Evolutionary conservation across 2,888 invertebrate species (phyloP).

Genomic region (Hydraecia micacea): DNA sequence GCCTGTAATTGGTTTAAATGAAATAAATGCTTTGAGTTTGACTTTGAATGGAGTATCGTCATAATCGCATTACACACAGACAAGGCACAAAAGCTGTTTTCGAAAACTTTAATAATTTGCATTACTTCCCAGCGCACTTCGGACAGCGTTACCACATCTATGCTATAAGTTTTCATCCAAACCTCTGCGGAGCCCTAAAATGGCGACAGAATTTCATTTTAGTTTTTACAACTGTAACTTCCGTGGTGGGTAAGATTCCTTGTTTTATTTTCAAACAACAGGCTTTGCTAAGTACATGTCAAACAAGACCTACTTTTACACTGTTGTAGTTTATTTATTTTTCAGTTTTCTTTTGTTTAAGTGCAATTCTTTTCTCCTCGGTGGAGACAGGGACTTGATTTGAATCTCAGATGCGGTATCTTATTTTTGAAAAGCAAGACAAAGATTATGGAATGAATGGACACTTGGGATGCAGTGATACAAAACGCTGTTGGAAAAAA

Average conservation of each 20-base stretch:
- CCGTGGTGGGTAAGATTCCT: slow-evolving; percentile 31
- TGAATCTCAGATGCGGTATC: background rate
- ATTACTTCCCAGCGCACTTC: too few relatives aligned
- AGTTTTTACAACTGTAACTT: slow-evolving; percentile 41
- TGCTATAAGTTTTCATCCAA: background rate
- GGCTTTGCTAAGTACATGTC: slow-evolving; percentile 37
- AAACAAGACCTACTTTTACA: slow-evolving; percentile 34
- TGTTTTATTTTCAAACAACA: slow-evolving; percentile 41
- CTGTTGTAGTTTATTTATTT: slow-evolving; percentile 1
- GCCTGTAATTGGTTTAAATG: too few relatives aligned
- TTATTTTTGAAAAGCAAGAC: background rate
- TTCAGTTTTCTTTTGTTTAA: slow-evolving; percentile 22
- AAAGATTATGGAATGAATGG: background rate
- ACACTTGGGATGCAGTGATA: background rate
- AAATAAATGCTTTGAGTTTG: too few relatives aligned
- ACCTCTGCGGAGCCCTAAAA: slow-evolving; percentile 12
- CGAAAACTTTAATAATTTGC: too few relatives aligned
- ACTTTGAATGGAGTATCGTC: too few relatives aligned
- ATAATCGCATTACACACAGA: too few relatives aligned
- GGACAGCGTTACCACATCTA: background rate
- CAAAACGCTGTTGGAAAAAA: background rate
- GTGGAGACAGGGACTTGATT: background rate
- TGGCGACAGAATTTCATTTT: slow-evolving; percentile 36
- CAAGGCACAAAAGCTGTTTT: too few relatives aligned
- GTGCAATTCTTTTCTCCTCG: slow-evolving; percentile 1